These are phyloP conservation scores for Stenodema calcarata DNA, from an alignment of 2,888 invertebrate species.

Conservation along the genomic window DNA sequence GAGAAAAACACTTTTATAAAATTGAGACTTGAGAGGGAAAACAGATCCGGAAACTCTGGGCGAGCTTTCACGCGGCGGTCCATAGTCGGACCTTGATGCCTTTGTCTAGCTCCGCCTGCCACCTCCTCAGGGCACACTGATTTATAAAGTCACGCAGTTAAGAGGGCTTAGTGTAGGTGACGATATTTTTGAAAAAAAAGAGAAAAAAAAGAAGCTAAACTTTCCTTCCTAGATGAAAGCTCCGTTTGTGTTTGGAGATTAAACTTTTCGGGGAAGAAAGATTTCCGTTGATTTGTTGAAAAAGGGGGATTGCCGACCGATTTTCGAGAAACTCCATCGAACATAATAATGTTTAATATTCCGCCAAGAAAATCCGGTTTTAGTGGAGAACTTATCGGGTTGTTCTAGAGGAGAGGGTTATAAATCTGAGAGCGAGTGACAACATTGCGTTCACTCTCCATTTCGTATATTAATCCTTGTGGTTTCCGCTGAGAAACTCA, in stretches of 20 bases:
- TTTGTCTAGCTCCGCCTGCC: not conserved
- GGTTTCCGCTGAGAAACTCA: not conserved
- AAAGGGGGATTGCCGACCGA: not conserved
- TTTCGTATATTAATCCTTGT: not conserved
- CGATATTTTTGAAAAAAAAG: not conserved
- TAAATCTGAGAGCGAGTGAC: not conserved
- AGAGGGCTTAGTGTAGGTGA: constrained; percentile 4
- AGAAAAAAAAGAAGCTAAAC: not conserved
- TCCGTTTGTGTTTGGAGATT: not conserved
- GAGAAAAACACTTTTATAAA: not conserved
- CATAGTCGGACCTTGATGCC: not conserved
- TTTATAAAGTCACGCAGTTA: constrained; percentile 16
- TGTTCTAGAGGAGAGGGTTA: not conserved
- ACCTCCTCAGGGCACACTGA: not conserved
- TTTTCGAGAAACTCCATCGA: not conserved
- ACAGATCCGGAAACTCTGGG: constrained; percentile 17
- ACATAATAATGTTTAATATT: not conserved
- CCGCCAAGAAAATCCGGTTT: not conserved
- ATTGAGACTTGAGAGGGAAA: constrained; percentile 2
- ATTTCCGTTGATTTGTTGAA: not conserved
- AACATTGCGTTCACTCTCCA: not conserved
- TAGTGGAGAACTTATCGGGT: not conserved
- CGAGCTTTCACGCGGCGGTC: not conserved
- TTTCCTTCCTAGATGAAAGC: constrained; percentile 6
- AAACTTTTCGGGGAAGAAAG: not conserved